phyloP scores from a whole-genome alignment of 64 coral and sea anemone species.

The Dendrophyllia cribrosa region DNA sequence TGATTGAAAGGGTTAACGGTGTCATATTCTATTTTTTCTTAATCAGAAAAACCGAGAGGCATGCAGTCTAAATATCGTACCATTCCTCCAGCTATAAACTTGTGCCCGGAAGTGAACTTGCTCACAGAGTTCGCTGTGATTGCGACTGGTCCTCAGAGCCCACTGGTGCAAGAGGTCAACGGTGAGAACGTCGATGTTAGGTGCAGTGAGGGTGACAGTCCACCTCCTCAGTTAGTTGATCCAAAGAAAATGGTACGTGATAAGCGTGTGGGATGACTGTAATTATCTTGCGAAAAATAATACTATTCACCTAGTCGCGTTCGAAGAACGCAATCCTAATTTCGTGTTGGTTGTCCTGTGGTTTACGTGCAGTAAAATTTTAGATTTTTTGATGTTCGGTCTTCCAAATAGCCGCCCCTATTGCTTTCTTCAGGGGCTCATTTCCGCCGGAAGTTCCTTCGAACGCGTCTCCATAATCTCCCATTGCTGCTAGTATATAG shows the following conservation, averaged over 20 bases:
- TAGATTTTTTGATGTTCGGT: no score
- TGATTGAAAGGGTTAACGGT: no score
- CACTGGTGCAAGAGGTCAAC: conserved; percentile 76
- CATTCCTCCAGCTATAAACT: conserved; percentile 54
- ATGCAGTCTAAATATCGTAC: conserved; percentile 5
- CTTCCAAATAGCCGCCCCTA: no score
- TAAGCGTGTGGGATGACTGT: background rate
- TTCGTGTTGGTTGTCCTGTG: no score
- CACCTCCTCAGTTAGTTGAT: conserved; percentile 27
- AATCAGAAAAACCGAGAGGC: background rate
- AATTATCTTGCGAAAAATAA: background rate
- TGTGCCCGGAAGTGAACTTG: conserved; percentile 56
- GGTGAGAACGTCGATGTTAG: conserved; percentile 42
- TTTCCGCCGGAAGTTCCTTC: no score
- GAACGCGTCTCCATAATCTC: no score
- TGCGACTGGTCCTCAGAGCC: conserved; percentile 92
- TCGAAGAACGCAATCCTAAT: no score
- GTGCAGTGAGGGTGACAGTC: conserved; percentile 5
- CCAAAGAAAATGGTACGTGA: conserved; percentile 61
- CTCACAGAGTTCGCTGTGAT: conserved; percentile 88
- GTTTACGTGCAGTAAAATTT: no score
- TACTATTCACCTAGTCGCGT: background rate
- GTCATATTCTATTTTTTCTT: background rate
- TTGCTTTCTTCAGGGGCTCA: no score
- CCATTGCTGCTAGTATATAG: no score